Base-by-base conservation (phyloP, 2,797 vertebrate species). In the Lophotriccus pileatus region DNA sequence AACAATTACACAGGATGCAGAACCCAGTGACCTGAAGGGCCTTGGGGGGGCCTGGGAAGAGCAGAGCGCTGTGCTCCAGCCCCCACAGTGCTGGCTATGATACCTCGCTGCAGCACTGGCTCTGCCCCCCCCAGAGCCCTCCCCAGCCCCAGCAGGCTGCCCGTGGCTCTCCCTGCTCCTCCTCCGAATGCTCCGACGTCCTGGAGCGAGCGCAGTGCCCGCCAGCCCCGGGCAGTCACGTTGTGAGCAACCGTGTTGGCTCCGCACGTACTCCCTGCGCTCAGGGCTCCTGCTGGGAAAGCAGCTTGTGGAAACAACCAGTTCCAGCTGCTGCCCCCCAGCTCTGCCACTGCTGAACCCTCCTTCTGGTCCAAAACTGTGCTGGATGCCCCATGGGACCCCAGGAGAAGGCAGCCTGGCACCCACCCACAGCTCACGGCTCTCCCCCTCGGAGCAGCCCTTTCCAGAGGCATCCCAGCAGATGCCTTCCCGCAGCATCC, bases 1-100 rank as follows among this genome's bases (percentile, higher is more conserved):
- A 85, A 59, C 87, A 68, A 79, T 23, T 0, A 3, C 84, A 59
- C 67, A 50, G 92, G 84, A 83, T 22, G 44, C 75, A 75, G 43
- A 30, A 21, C 77, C 16, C 59, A 47, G 34, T 0, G 36, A 49
- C 66, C 59, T 7, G 4, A 37, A 60, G 64, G 36, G 12, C 64
- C 36, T 7, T 4, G 4, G 3, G 30, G 55, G 41, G 1, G 21
- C 55, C 37, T 2, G 7, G 81, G n/a, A 15, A 39, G 68, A 41
- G 44, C 49, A 4, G 1, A 34, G 34, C 24, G 19, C 59, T 16
- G 64, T 21, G 1, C 68, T 22, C n/a, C 7, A 0, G 3, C 3
- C 52, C 37, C 55, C 1, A 0, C 68, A 11, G 49, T 8, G 63
- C 63, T 24, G 75, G 36, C 28, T 8, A 10, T 0, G 1, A 37